Evolutionary conservation across 2,888 invertebrate species (phyloP).

Genomic region (Aelia acuminata): DNA sequence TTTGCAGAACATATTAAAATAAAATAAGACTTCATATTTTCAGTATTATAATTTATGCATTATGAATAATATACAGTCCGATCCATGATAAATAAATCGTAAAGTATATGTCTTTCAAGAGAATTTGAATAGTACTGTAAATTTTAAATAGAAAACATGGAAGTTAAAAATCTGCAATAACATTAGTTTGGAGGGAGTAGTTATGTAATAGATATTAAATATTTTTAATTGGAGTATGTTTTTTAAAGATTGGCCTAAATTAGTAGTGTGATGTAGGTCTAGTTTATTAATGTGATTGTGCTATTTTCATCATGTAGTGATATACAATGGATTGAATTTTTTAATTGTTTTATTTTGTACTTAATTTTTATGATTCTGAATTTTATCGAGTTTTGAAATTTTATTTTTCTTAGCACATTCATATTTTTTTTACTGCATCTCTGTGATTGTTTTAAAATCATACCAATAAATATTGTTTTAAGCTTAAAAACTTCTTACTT

Average conservation of each 20-base stretch:
- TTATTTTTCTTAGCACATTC: not conserved
- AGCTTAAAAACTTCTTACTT: not conserved
- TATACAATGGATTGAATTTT: not conserved
- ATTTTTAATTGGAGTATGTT: conserved; percentile 46
- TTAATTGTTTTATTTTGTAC: conserved; percentile 13
- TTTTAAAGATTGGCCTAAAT: conserved; percentile 36
- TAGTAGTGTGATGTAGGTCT: conserved; percentile 18
- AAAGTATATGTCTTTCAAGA: conserved; percentile 9
- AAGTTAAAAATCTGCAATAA: not conserved
- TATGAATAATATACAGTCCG: not conserved
- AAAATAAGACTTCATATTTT: not conserved
- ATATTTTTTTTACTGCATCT: not conserved
- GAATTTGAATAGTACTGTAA: not conserved
- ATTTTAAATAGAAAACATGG: not conserved
- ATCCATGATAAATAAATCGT: not conserved
- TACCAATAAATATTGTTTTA: not conserved
- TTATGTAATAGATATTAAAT: not conserved
- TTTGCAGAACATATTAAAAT: not conserved
- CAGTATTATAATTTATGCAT: conserved; percentile 12
- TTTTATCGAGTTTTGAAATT: not conserved
- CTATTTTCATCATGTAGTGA: not conserved
- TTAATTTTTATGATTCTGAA: conserved; percentile 19
- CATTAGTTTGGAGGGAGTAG: not conserved
- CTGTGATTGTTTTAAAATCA: conserved; percentile 13
- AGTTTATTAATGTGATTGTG: conserved; percentile 16